phyloP scores from a whole-genome alignment of 1,140 invertebrate species.

The Mycetomoellerius zeteki region DNA sequence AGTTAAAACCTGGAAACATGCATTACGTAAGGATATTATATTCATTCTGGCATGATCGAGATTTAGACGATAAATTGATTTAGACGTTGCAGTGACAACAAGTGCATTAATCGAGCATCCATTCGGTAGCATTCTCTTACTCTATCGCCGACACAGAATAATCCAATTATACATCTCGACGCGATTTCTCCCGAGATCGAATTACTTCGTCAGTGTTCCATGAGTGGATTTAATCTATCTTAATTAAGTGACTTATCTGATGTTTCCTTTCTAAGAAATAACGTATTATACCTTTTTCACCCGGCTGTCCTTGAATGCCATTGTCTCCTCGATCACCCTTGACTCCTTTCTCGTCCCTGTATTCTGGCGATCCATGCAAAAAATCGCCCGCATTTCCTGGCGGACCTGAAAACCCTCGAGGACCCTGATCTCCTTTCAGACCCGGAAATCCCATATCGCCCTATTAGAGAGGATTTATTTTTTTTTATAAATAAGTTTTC shows the following conservation, averaged over 20 bases:
- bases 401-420: slow-evolving; percentile 79
- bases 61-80: slow-evolving; percentile 17
- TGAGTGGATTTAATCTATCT: slow-evolving; percentile 37
- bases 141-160: slow-evolving; percentile 12
- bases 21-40: neutral
- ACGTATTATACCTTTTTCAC: slow-evolving; percentile 78
- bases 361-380: slow-evolving; percentile 74
- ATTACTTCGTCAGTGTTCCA: slow-evolving; percentile 58
- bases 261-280: neutral
- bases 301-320: slow-evolving; percentile 81
- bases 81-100: neutral
- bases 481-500: neutral
- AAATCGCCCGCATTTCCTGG: slow-evolving; percentile 65
- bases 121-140: slow-evolving; percentile 4
- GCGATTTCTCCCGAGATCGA: slow-evolving; percentile 65
- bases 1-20: neutral
- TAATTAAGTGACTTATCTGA: neutral
- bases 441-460: slow-evolving; percentile 77
- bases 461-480: slow-evolving; percentile 42
- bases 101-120: neutral
- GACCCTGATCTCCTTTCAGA: slow-evolving; percentile 80
- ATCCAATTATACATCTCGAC: slow-evolving; percentile 42
- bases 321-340: slow-evolving; percentile 84
- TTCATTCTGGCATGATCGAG: neutral
- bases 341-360: slow-evolving; percentile 84